Percentiles rank a stretch among this genome's conserved stretches.
phyloP scores from a whole-genome alignment of 2,888 invertebrate species.

The Serrognathus titanus region DNA sequence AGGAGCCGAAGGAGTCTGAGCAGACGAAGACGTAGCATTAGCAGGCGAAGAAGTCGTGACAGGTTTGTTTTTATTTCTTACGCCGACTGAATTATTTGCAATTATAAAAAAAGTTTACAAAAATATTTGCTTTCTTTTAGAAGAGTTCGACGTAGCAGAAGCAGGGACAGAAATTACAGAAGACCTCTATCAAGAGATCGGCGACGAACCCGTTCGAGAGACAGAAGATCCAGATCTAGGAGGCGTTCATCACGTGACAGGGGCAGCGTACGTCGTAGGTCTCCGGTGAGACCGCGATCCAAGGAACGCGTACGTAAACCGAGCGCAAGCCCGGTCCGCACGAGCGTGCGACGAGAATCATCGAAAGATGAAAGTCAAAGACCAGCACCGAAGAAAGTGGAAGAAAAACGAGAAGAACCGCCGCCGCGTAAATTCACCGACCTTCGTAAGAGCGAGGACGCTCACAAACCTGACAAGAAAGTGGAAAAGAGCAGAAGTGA shows the following conservation, averaged over 20 bases:
- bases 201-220: slow-evolving; percentile 40
- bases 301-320: slow-evolving; percentile 35
- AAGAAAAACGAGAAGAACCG: slow-evolving; percentile 35
- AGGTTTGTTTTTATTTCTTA: slow-evolving; percentile 31
- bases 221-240: slow-evolving; percentile 45
- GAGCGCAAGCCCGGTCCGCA: slow-evolving; percentile 43
- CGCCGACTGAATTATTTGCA: too few species aligned
- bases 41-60: slow-evolving; percentile 38
- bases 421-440: slow-evolving; percentile 44
- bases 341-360: slow-evolving; percentile 34
- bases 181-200: slow-evolving; percentile 39
- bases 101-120: not conserved
- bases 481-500: slow-evolving; percentile 19
- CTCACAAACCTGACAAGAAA: slow-evolving; percentile 34
- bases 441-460: slow-evolving; percentile 42
- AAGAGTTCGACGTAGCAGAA: slow-evolving; percentile 40
- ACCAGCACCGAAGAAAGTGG: slow-evolving; percentile 28
- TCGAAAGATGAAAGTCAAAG: slow-evolving; percentile 25
- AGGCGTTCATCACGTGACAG: slow-evolving; percentile 38
- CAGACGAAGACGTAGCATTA: slow-evolving; percentile 46
- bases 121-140: slow-evolving; percentile 19
- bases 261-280: slow-evolving; percentile 42
- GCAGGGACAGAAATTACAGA: slow-evolving; percentile 41
- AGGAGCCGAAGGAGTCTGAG: slow-evolving; percentile 34
- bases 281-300: slow-evolving; percentile 40